phyloP scores from a whole-genome alignment of 2,797 vertebrate genomes.

The Thamnophis elegans region DNA sequence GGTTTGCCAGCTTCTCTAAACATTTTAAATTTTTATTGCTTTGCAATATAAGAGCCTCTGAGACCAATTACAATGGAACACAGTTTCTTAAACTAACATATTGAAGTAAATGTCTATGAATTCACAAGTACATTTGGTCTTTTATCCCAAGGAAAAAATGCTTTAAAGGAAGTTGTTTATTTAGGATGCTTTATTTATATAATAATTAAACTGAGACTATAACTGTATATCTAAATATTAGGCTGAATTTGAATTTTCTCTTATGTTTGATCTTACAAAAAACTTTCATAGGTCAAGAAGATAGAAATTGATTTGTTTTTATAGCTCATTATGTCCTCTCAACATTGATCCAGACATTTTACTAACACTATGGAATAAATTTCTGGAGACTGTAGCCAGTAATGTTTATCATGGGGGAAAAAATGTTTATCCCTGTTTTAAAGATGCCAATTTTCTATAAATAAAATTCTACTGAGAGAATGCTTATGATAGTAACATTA shows the following conservation, averaged over 20 bases:
- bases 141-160: neutral
- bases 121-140: neutral
- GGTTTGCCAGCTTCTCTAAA: neutral
- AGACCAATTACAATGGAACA: neutral
- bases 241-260: neutral
- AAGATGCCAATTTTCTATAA: neutral
- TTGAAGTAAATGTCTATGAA: neutral
- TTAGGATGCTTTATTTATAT: neutral
- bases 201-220: neutral
- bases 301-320: neutral
- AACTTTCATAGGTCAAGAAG: neutral
- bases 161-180: neutral
- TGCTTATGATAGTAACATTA: neutral
- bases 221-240: neutral
- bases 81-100: conserved; percentile 1
- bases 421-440: neutral
- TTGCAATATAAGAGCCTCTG: neutral
- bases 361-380: neutral
- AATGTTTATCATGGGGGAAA: neutral
- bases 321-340: neutral
- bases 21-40: neutral
- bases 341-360: neutral
- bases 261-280: neutral
- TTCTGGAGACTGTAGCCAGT: neutral
- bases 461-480: neutral